A percentile compares a stretch with the other conserved stretches of the same genome.
Evolutionary conservation across 1,140 invertebrate species (phyloP).

Genomic region (Probaryconus sp.): DNA sequence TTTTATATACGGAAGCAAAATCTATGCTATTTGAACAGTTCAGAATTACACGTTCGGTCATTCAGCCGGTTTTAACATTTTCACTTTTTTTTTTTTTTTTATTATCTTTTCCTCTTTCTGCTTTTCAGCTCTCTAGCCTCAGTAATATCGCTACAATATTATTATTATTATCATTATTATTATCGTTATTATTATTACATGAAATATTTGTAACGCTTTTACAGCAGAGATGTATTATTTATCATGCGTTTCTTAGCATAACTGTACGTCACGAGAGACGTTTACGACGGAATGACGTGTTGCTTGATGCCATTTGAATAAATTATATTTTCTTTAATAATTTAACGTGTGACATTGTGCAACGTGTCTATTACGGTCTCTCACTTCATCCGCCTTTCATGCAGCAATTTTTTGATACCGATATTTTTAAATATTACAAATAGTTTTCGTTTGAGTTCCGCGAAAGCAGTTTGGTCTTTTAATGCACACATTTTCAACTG

Average conservation of each 20-base stretch:
- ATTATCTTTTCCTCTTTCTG: not conserved
- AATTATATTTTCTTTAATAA: constrained; percentile 27
- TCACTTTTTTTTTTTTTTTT: not conserved
- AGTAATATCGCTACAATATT: constrained; percentile 27
- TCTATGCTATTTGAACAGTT: constrained; percentile 53
- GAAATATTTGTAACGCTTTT: constrained; percentile 23
- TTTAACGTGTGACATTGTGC: constrained; percentile 18
- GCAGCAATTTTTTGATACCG: no score
- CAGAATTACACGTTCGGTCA: constrained; percentile 49
- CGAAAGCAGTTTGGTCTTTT: no score
- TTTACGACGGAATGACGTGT: constrained; percentile 31
- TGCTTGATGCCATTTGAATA: constrained; percentile 12
- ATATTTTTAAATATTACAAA: no score
- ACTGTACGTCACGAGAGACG: constrained; percentile 31
- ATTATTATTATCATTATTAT: no score
- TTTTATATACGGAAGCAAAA: constrained; percentile 55
- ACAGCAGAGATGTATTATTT: constrained; percentile 33
- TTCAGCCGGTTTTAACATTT: constrained; percentile 16
- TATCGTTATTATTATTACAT: no score
- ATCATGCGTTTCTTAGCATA: constrained; percentile 18
- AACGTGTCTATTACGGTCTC: constrained; percentile 7
- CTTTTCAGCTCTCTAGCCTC: not conserved
- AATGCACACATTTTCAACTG: no score
- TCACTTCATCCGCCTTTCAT: not conserved
- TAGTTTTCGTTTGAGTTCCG: no score